Evolutionary conservation across 2,113 vertebrate species (phyloP).

Genomic region (Datnioides undecimradiatus): DNA sequence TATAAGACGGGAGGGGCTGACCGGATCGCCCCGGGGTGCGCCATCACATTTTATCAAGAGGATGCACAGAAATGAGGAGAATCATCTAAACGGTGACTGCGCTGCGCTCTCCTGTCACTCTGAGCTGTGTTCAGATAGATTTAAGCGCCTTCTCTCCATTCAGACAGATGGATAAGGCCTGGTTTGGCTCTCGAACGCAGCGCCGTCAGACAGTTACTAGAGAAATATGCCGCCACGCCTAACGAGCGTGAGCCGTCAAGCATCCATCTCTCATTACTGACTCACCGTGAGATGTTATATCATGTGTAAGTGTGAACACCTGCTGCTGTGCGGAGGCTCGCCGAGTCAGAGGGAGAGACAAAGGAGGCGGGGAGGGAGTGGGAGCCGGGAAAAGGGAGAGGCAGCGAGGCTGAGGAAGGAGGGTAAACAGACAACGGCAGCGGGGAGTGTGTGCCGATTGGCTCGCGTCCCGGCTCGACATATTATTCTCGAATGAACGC

Average conservation of each 20-base stretch:
- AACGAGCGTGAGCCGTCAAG: slow-evolving; percentile 28
- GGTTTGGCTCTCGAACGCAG: background rate
- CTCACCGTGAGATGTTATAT: slow-evolving; percentile 50
- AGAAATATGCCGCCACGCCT: slow-evolving; percentile 51
- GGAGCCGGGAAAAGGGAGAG: slow-evolving; percentile 45
- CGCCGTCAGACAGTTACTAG: background rate
- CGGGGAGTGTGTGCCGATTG: slow-evolving; percentile 37
- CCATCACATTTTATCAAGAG: slow-evolving; percentile 13
- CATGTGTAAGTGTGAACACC: slow-evolving; percentile 62
- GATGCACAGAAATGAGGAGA: background rate
- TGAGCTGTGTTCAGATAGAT: background rate
- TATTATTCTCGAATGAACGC: slow-evolving; percentile 49
- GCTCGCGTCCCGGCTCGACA: slow-evolving; percentile 38
- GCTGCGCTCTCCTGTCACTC: background rate
- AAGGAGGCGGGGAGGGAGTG: slow-evolving; percentile 46
- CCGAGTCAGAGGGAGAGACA: slow-evolving; percentile 25
- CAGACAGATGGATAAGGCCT: background rate
- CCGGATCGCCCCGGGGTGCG: background rate
- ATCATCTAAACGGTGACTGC: no score
- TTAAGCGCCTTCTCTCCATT: background rate
- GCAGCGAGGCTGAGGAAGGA: background rate
- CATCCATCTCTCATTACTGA: slow-evolving; percentile 56
- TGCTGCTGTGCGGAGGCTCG: slow-evolving; percentile 30
- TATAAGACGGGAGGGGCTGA: background rate
- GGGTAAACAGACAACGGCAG: slow-evolving; percentile 31